These are phyloP conservation scores for Latheticus oryzae DNA, from an alignment of 2,888 invertebrate species.

Conservation along the genomic window DNA sequence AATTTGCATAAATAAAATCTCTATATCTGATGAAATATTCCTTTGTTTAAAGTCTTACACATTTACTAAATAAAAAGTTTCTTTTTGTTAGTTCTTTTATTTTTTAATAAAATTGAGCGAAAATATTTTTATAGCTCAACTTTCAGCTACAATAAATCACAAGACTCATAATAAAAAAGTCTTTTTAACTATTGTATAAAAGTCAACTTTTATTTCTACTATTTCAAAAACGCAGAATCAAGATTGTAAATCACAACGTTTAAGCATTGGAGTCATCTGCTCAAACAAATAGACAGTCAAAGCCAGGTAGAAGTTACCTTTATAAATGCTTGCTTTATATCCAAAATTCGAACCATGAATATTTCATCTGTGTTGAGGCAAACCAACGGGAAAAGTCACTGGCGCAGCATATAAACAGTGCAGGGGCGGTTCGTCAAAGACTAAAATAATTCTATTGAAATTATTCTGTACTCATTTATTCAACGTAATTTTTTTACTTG, in stretches of 20 bases:
- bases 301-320: slow-evolving; percentile 35
- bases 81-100: too few species aligned
- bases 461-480: too few species aligned
- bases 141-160: slow-evolving; percentile 31
- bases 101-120: too few species aligned
- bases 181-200: slow-evolving; percentile 29
- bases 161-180: slow-evolving; percentile 28
- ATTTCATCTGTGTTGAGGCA: slow-evolving; percentile 18
- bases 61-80: too few species aligned
- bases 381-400: too few species aligned
- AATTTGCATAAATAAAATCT: background rate
- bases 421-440: slow-evolving; percentile 16
- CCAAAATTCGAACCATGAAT: slow-evolving; percentile 32
- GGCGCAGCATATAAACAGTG: too few species aligned
- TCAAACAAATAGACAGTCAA: slow-evolving; percentile 36
- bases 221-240: slow-evolving; percentile 23
- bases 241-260: slow-evolving; percentile 35
- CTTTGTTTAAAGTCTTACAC: too few species aligned
- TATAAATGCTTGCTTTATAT: slow-evolving; percentile 34
- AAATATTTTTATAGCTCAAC: too few species aligned
- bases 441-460: too few species aligned
- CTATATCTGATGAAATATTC: too few species aligned
- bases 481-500: too few species aligned
- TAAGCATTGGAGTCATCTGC: slow-evolving; percentile 33
- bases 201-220: slow-evolving; percentile 35